Conservation (phyloP, 2,888 invertebrate genomes). For the Lasioglossum oenotherae region DNA sequence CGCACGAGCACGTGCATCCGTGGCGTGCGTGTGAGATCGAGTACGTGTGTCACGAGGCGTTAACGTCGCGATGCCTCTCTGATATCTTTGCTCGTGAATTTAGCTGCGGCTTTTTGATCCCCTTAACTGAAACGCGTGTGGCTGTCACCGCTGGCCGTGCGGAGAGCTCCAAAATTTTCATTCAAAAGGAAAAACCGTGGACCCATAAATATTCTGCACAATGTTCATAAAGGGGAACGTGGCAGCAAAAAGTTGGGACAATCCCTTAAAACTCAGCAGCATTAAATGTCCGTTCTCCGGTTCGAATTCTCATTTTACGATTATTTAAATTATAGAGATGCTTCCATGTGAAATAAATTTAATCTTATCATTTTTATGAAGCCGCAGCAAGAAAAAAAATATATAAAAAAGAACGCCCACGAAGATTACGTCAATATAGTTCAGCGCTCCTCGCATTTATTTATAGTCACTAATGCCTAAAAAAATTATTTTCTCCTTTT, state of each 20-base stretch:
- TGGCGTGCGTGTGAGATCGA: slow-evolving; percentile 21
- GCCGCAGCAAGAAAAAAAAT: neutral
- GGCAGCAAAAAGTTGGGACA: neutral
- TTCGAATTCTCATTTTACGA: neutral
- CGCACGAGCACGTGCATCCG: slow-evolving; percentile 18
- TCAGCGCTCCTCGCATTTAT: too few species aligned
- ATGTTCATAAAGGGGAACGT: neutral
- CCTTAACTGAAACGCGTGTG: neutral
- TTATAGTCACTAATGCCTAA: too few species aligned
- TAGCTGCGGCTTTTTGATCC: slow-evolving; percentile 37
- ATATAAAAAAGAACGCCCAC: too few species aligned
- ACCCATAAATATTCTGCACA: neutral
- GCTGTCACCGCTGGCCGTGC: neutral
- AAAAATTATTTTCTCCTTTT: too few species aligned
- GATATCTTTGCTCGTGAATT: slow-evolving; percentile 49
- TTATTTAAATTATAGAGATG: neutral
- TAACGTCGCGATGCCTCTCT: slow-evolving; percentile 50
- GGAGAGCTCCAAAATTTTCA: neutral
- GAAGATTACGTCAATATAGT: too few species aligned
- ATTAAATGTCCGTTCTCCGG: neutral
- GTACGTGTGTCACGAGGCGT: slow-evolving; percentile 48
- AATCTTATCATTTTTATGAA: neutral
- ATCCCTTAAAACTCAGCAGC: neutral
- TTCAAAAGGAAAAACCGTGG: neutral
- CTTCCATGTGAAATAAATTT: neutral